Percentiles rank a stretch among this genome's conserved stretches.
These are phyloP conservation scores for Hydropotes inermis DNA, from an alignment of 2,113 vertebrate genomes.

Conservation along the genomic window DNA sequence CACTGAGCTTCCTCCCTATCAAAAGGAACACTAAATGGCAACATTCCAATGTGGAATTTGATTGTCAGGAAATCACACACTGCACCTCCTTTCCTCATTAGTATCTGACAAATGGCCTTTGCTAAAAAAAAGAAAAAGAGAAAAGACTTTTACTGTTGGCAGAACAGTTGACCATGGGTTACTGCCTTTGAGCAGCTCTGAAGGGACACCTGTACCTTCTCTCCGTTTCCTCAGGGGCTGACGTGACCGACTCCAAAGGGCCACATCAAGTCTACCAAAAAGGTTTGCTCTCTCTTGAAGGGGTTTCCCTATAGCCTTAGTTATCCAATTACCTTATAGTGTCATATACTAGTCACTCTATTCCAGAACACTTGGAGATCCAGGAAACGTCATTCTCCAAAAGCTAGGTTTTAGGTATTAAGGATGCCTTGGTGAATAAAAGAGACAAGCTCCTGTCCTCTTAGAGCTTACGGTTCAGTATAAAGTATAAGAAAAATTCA, in stretches of 20 bases:
- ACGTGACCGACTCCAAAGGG: accelerated
- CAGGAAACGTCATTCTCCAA: too few relatives aligned
- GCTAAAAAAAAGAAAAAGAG: not conserved
- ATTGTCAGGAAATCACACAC: not conserved
- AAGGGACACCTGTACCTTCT: accelerated
- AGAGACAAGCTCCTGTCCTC: not conserved
- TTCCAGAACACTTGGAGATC: not conserved
- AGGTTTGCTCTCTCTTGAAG: accelerated
- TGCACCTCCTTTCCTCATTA: not conserved
- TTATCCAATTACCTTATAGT: not conserved
- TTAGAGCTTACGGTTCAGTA: not conserved
- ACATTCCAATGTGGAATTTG: not conserved
- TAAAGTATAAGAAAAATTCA: not conserved
- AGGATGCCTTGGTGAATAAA: not conserved
- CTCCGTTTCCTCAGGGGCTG: not conserved
- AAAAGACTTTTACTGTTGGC: not conserved
- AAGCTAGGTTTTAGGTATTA: not conserved
- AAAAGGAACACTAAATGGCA: not conserved
- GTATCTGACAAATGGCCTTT: not conserved
- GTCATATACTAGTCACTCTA: not conserved
- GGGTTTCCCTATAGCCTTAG: not conserved
- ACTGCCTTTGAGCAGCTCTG: not conserved
- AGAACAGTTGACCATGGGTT: not conserved
- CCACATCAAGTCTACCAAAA: not conserved
- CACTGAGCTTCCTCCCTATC: not conserved